Conservation (phyloP, 2,888 invertebrate genomes). For the Trilocha varians region DNA sequence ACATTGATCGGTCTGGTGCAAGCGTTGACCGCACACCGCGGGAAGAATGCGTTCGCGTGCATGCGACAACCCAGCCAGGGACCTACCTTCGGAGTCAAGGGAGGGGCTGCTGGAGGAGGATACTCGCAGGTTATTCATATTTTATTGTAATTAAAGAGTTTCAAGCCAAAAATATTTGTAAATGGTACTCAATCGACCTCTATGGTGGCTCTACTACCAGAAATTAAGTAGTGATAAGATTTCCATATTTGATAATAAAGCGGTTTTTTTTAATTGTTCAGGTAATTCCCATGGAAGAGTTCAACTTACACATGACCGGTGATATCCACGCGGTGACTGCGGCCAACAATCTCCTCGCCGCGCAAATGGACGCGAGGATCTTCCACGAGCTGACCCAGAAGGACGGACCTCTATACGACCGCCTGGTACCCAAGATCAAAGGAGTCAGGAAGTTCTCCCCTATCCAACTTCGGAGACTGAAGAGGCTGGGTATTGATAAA, state of each 20-base stretch:
- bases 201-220: no score
- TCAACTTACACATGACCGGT: constrained; percentile 97
- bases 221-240: no score
- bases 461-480: constrained; percentile 85
- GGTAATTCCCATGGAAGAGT: constrained; percentile 99
- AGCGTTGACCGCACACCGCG: constrained; percentile 88
- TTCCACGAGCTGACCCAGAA: constrained; percentile 97
- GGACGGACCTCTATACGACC: constrained; percentile 87
- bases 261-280: constrained; percentile 32
- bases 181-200: no score
- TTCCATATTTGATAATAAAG: background rate
- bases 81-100: constrained; percentile 98
- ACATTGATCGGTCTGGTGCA: constrained; percentile 94
- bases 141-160: no score
- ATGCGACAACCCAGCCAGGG: constrained; percentile 98
- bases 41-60: constrained; percentile 92
- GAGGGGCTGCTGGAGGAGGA: constrained; percentile 98
- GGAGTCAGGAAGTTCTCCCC: constrained; percentile 88
- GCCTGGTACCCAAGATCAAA: constrained; percentile 89
- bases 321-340: constrained; percentile 99
- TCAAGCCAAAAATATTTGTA: no score
- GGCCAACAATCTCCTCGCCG: constrained; percentile 97
- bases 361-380: constrained; percentile 96
- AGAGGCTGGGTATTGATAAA: constrained; percentile 85
- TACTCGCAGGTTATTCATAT: constrained; percentile 83